Evolutionary conservation across 64 coral and sea anemone species (phyloP).

Genomic region (Dendronephthya gigantea): DNA sequence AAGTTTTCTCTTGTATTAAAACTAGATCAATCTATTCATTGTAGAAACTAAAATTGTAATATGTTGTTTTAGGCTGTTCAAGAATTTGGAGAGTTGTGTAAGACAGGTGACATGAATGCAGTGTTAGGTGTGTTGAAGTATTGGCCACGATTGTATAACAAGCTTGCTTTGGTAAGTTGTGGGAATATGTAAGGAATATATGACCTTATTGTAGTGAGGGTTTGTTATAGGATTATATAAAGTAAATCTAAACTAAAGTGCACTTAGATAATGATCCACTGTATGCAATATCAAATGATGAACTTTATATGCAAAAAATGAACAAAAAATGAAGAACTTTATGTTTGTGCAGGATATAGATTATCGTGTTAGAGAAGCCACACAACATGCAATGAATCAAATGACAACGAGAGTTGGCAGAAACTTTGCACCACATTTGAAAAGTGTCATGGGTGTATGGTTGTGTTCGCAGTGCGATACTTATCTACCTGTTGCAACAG

Average conservation of each 20-base stretch:
- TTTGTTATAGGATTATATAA: too few species aligned
- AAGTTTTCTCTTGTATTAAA: background rate
- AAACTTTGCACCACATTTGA: conserved; percentile 3
- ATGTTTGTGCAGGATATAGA: conserved; percentile 59
- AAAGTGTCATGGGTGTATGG: conserved; percentile 11
- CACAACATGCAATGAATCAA: conserved; percentile 90
- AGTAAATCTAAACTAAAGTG: too few species aligned
- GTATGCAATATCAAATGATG: too few species aligned
- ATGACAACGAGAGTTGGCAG: conserved; percentile 7
- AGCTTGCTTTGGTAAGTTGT: conserved; percentile 69
- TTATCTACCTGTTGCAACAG: background rate
- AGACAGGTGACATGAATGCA: conserved; percentile 17
- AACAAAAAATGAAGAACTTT: background rate
- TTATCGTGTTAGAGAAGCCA: conserved; percentile 86
- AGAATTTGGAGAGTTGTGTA: conserved; percentile 45
- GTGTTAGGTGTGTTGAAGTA: conserved; percentile 69
- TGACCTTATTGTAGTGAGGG: background rate
- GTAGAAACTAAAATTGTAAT: background rate
- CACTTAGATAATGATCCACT: background rate
- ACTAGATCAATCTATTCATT: background rate
- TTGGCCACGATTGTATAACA: conserved; percentile 89
- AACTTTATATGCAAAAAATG: too few species aligned
- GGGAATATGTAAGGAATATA: too few species aligned
- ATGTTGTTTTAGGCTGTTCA: conserved; percentile 57
- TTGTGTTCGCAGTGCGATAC: background rate